Evolutionary conservation across 92 coral and sea anemone genomes (phyloP).

Genomic region (Epizoanthus scotinus): DNA sequence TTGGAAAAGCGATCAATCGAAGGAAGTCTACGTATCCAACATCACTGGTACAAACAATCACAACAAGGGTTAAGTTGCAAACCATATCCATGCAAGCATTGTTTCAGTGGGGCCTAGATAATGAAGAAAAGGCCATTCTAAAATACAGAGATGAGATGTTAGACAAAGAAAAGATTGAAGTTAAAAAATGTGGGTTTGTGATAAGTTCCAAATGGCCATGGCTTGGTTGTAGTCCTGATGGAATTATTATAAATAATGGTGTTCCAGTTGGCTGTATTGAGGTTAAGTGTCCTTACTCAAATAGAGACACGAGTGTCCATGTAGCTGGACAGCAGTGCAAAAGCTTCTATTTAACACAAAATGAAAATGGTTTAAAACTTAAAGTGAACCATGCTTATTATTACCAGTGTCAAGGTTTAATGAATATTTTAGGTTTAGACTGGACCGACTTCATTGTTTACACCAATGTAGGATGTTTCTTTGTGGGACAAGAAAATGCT

Average conservation of each 20-base stretch:
- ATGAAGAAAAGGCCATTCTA: constrained; percentile 46
- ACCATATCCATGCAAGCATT: constrained; percentile 36
- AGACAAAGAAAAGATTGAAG: constrained; percentile 7
- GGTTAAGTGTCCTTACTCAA: constrained; percentile 56
- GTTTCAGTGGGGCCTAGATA: constrained; percentile 53
- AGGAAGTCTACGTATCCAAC: constrained; percentile 33
- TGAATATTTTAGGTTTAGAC: constrained; percentile 40
- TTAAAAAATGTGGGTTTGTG: constrained; percentile 54
- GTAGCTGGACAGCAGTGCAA: constrained; percentile 46
- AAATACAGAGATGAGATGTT: constrained; percentile 31
- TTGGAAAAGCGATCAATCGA: constrained; percentile 42
- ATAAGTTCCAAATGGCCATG: constrained; percentile 46
- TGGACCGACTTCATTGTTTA: constrained; percentile 62
- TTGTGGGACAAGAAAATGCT: constrained; percentile 57
- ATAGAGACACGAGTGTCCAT: constrained; percentile 26
- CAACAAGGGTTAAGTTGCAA: constrained; percentile 4
- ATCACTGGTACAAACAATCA: constrained; percentile 14
- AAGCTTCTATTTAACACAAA: constrained; percentile 34
- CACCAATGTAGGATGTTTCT: constrained; percentile 39
- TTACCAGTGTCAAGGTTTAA: constrained; percentile 55
- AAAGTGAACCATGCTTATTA: constrained; percentile 58
- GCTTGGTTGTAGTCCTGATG: constrained; percentile 69
- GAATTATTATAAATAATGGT: constrained; percentile 43
- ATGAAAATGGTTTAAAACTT: constrained; percentile 44
- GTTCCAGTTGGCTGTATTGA: constrained; percentile 52